Evolutionary conservation across 2,797 vertebrate species (phyloP).

Genomic region (Eleutherodactylus coqui): DNA sequence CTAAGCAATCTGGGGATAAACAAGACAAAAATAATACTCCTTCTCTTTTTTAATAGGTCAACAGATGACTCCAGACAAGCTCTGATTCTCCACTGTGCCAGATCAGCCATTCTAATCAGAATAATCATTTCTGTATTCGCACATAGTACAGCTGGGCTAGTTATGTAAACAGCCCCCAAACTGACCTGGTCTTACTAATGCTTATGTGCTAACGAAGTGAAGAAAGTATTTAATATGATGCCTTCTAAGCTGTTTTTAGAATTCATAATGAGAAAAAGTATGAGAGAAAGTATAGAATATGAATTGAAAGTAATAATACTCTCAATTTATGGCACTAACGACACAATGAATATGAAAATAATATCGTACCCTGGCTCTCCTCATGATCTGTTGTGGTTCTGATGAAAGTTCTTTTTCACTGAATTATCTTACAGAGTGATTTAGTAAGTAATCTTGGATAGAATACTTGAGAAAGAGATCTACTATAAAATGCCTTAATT

Average conservation of each 20-base stretch:
- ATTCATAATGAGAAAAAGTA: neutral
- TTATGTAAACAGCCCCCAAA: slow-evolving; percentile 13
- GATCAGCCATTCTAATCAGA: slow-evolving; percentile 14
- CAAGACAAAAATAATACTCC: slow-evolving; percentile 8
- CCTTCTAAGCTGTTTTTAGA: neutral
- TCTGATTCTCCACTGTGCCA: neutral
- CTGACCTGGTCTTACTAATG: slow-evolving; percentile 1
- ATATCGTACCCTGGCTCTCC: neutral
- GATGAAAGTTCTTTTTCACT: neutral
- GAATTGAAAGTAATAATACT: neutral
- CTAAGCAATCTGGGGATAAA: neutral
- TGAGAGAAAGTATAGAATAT: neutral
- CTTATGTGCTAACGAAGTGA: neutral
- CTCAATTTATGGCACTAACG: neutral
- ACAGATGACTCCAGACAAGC: slow-evolving; percentile 25
- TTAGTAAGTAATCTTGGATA: too few species aligned
- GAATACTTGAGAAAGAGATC: too few species aligned
- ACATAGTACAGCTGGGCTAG: neutral
- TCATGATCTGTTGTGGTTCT: neutral
- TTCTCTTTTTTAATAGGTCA: slow-evolving; percentile 24
- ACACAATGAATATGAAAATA: neutral
- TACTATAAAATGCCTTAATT: too few species aligned
- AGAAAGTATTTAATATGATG: neutral
- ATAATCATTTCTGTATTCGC: slow-evolving; percentile 20
- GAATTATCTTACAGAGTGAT: neutral